phyloP scores from a whole-genome alignment of 2,797 vertebrate species.

The Lemur catta region DNA sequence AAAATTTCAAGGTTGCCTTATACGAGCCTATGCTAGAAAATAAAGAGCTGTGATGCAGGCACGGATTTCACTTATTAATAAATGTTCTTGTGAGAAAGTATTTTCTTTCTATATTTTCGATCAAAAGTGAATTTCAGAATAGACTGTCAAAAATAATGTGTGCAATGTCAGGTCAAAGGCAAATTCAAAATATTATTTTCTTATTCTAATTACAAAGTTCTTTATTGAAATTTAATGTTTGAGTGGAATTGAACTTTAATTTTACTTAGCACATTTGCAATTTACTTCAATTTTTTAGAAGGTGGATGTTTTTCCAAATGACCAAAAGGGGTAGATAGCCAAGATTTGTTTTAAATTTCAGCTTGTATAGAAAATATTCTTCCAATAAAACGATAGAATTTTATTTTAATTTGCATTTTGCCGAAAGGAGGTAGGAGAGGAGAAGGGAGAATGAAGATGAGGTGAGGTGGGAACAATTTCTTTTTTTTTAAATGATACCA shows the following conservation, averaged over 20 bases:
- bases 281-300: not conserved
- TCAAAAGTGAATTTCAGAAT: not conserved
- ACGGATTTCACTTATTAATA: not conserved
- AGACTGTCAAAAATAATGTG: not conserved
- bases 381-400: not conserved
- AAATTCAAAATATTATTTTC: not conserved
- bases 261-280: not conserved
- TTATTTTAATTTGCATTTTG: not conserved
- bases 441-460: not conserved
- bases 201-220: not conserved
- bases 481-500: not conserved
- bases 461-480: rapidly evolving
- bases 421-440: not conserved
- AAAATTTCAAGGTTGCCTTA: not conserved
- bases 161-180: not conserved
- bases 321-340: not conserved
- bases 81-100: not conserved
- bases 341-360: not conserved
- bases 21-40: not conserved
- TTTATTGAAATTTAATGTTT: not conserved
- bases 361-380: not conserved
- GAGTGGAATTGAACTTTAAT: not conserved
- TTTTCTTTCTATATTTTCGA: not conserved
- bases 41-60: not conserved
- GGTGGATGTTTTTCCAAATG: not conserved